Base-by-base conservation (phyloP, 2,888 invertebrate genomes). In the Timema podura region DNA sequence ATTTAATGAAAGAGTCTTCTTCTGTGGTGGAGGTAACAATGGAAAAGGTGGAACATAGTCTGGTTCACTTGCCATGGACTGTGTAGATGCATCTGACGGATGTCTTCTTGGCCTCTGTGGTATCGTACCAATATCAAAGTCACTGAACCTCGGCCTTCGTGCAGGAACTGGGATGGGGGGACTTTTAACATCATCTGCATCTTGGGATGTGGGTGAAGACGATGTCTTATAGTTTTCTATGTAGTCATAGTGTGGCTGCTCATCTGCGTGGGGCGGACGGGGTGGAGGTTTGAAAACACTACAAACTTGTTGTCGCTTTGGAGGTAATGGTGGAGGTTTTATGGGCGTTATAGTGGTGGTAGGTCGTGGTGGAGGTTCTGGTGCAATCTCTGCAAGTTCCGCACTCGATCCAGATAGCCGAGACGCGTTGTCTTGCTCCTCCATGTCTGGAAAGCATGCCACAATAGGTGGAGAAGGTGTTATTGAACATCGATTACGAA, bases 291-390 rank as follows among this genome's bases (percentile, higher is more conserved):
- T 88, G 45, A 85, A 82, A 1, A 83, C 80, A 65, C 85, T 81
- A 73, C 86, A 86, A 67, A 82, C 84, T 61, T 84, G 82, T 75
- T 88, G 87, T 74, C 90, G 89, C 78, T 90, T 91, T 13, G 91
- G 91, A 30, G 91, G 85, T 79, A 91, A 81, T 5, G 91, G 91
- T 2, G 91, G 91, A 5, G 91, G 91, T 77, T 89, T 89, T 7
- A 87, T 85, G 67, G 87, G 82, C 13, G 82, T 74, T 75, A 86
- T 85, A 79, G 86, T 87, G 15, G 87, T 84, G 0, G 86, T 84
- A 6, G 90, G 86, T 8, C 91, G 84, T 1, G 91, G 91, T 0
- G 91, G 91, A 15, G 88, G 88, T 76, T 82, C 91, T 75, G 82
- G 91, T 77, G 86, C 85, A 70, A 73, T 71, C 67, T 82, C 81